Conservation (phyloP, 2,113 vertebrate genomes). For the Gyps fulvus region DNA sequence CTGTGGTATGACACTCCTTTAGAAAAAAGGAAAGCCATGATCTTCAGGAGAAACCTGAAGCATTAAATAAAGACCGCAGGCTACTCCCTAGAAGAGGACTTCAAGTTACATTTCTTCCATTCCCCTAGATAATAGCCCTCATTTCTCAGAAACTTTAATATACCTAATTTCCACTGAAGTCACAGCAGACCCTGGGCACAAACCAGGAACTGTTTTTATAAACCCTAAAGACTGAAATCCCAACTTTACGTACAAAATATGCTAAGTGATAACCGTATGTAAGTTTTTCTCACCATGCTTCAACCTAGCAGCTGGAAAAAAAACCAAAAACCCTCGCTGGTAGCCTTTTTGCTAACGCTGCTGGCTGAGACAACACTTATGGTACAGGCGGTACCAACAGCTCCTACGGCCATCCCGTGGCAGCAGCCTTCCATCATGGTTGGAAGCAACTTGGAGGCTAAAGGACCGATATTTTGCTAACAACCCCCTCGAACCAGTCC, state of each 20-base stretch:
- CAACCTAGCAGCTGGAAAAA: neutral
- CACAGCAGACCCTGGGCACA: neutral
- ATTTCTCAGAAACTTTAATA: neutral
- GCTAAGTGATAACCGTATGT: neutral
- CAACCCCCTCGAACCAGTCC: neutral
- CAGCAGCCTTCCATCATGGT: rapidly evolving
- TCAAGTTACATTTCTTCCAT: neutral
- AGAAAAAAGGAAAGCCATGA: neutral
- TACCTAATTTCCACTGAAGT: neutral
- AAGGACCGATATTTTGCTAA: neutral
- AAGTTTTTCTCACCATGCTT: neutral
- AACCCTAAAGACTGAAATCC: neutral
- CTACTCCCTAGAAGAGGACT: neutral
- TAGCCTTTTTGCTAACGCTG: neutral
- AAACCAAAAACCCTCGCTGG: neutral
- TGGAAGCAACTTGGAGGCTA: neutral
- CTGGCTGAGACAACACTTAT: neutral
- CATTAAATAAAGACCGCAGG: neutral
- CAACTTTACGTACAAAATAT: neutral
- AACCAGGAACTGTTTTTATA: neutral
- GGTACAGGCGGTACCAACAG: neutral
- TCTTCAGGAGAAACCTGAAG: neutral
- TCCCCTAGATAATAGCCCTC: neutral
- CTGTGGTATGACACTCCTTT: neutral
- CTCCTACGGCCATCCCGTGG: neutral